A percentile compares a stretch with the other conserved stretches of the same genome.
Evolutionary conservation across 2,888 invertebrate genomes (phyloP).

Genomic region (Trissoscelio sp.): DNA sequence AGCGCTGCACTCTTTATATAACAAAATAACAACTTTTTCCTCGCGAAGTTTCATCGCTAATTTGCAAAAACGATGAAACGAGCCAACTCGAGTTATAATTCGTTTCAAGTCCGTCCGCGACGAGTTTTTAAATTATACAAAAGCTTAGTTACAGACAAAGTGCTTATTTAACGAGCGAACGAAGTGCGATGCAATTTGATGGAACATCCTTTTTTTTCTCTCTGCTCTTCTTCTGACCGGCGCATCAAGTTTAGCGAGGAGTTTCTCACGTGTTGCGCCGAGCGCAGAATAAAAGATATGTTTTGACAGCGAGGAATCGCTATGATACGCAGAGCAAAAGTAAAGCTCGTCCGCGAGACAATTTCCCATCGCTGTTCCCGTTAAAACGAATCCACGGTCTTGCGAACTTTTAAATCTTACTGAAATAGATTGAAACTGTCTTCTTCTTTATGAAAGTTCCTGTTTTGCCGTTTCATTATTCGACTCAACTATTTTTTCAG

Average conservation of each 20-base stretch:
- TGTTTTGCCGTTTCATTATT: slow-evolving; percentile 4
- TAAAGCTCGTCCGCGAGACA: slow-evolving; percentile 16
- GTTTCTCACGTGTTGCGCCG: slow-evolving; percentile 7
- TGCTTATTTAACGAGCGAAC: slow-evolving; percentile 11
- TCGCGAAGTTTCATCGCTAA: background rate
- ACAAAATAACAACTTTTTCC: background rate
- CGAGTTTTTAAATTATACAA: slow-evolving; percentile 4
- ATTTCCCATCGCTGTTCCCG: slow-evolving; percentile 15
- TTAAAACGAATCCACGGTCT: slow-evolving; percentile 15
- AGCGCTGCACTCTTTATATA: background rate
- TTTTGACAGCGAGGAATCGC: slow-evolving; percentile 22
- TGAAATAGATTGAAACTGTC: slow-evolving; percentile 23
- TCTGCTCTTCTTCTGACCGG: background rate
- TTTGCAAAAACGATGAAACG: slow-evolving; percentile 6
- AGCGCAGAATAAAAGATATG: slow-evolving; percentile 10
- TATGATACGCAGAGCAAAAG: background rate
- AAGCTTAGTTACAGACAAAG: slow-evolving; percentile 9
- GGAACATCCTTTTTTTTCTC: too few relatives aligned
- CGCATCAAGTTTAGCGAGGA: background rate
- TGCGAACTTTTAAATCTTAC: slow-evolving; percentile 13
- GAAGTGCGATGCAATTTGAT: background rate
- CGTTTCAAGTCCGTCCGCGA: background rate
- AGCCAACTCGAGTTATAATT: slow-evolving; percentile 9
- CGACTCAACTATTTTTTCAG: too few relatives aligned
- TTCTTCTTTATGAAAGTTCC: background rate